Base-by-base conservation (phyloP, 1,140 invertebrate genomes). In the Battus philenor region DNA sequence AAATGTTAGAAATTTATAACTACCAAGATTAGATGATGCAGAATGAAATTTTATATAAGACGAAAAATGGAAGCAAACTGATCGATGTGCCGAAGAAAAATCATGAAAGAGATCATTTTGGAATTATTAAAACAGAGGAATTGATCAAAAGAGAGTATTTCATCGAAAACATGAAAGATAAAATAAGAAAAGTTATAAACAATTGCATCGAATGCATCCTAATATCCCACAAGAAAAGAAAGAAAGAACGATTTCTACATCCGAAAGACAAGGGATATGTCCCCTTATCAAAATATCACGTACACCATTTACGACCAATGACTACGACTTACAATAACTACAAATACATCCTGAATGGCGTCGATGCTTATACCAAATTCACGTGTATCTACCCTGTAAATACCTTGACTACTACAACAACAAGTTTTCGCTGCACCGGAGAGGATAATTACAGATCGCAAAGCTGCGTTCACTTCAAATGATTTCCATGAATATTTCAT, bases 301-400 rank as follows among this genome's bases (percentile, higher is more conserved):
- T 67, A 8, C 73, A 81, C 48, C 68, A 81, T 45, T 32, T 81
- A n/a, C 82, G 86, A 27, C 78, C 81, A 2, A 34, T 85, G 11
- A 39, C 53, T 11, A 24, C 54, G 3, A 74, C 73, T 0, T 54
- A 54, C 6, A 87, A 87, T 26, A 52, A 54, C 3, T 86, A 87
- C 43, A 65, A 71, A 17, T 58, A 85, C 45, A 60, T 86, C 1
- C 59, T 86, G 0, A 66, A 56, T 0, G 46, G 87, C 0, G 50
- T 81, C 1, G 74, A 85, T 48, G 64, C 47, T 1, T 86, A 84
- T 56, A 64, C 71, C 0, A 86, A 86, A 32, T 86, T 82, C 54
- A 47, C 53, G 1, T 79, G 68, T 63, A 8, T 86, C 24, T 79
- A 69, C 44, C 54, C 75, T 1, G 59, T 68, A 4, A 78, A 73